phyloP scores from a whole-genome alignment of 2,888 invertebrate genomes.

The Ommatoiulus sabulosus region DNA sequence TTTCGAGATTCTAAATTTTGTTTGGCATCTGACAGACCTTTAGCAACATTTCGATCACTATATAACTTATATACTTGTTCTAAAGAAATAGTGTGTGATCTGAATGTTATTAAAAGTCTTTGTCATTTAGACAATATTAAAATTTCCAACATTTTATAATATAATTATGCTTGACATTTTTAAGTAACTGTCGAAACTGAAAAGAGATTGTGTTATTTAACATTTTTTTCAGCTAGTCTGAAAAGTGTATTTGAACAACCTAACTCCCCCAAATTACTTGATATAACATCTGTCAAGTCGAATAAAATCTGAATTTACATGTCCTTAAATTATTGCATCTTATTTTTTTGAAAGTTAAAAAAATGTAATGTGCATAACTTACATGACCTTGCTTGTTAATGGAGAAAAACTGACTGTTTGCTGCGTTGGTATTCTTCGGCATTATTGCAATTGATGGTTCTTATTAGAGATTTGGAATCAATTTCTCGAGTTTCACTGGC shows the following conservation, averaged over 20 bases:
- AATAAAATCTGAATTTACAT: constrained; percentile 20
- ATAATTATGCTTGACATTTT: background rate
- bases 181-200: background rate
- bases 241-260: background rate
- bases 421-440: too few relatives aligned
- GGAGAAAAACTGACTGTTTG: too few relatives aligned
- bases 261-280: background rate
- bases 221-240: background rate
- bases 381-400: too few relatives aligned
- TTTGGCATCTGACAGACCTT: background rate
- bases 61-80: background rate
- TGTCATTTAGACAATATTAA: background rate
- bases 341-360: background rate
- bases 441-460: too few relatives aligned
- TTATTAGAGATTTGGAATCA: too few relatives aligned
- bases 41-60: background rate
- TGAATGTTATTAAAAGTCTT: background rate
- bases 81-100: background rate
- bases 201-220: background rate
- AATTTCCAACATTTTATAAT: background rate
- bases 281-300: background rate
- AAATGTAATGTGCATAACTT: too few relatives aligned
- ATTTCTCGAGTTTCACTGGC: too few relatives aligned
- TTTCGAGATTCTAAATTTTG: background rate
- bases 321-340: background rate